Percentiles rank a stretch among this genome's conserved stretches.
Conservation (phyloP, 2,113 vertebrate genomes). For the Mandrillus leucophaeus region DNA sequence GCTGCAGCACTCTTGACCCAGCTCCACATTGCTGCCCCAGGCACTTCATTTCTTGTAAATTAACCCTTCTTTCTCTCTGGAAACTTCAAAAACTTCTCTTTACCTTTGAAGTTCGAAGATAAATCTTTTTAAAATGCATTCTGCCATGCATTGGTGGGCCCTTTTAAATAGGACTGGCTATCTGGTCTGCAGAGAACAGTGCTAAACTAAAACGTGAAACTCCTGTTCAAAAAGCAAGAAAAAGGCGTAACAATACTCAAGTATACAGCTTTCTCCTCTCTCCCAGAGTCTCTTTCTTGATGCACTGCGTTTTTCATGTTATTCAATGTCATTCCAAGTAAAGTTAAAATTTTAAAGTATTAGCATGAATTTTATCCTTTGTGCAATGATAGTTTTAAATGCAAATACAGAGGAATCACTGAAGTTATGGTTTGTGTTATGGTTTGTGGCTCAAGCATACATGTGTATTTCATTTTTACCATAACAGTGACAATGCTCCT, state of each 20-base stretch:
- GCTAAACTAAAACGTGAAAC: fast-evolving
- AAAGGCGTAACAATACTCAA: not conserved
- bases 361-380: not conserved
- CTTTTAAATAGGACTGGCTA: not conserved
- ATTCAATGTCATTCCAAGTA: too few species aligned
- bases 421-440: not conserved
- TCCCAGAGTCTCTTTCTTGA: not conserved
- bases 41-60: not conserved
- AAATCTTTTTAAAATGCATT: not conserved
- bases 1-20: not conserved
- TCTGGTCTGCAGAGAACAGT: fast-evolving
- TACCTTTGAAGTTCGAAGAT: not conserved
- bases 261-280: not conserved
- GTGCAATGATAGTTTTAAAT: not conserved
- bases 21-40: fast-evolving
- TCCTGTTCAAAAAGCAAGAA: not conserved
- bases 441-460: not conserved
- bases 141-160: not conserved
- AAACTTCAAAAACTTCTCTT: not conserved
- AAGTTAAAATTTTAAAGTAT: not conserved
- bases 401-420: not conserved
- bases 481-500: not conserved
- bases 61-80: not conserved
- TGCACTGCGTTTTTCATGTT: not conserved
- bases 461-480: not conserved